phyloP scores from a whole-genome alignment of 2,888 invertebrate species.

The Cerastis rubricosa region DNA sequence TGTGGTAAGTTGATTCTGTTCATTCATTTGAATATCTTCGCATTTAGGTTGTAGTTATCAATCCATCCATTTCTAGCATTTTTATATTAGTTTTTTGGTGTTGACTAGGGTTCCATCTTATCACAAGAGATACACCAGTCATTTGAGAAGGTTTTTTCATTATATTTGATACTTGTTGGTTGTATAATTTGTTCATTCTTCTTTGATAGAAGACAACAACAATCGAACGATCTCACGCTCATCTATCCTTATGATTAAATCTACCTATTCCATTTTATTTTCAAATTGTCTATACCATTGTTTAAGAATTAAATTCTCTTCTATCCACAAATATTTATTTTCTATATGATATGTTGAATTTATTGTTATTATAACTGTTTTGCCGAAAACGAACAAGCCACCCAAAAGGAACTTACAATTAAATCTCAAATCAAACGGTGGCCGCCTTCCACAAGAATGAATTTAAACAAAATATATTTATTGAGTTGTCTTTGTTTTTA shows the following conservation, averaged over 20 bases:
- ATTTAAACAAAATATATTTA: conserved; percentile 65
- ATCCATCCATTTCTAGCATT: conserved; percentile 43
- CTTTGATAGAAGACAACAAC: background rate
- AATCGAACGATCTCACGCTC: conserved; percentile 26
- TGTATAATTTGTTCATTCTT: conserved; percentile 15
- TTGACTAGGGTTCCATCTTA: conserved; percentile 6
- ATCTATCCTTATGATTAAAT: background rate
- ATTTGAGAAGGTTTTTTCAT: background rate
- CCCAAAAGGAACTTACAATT: conserved; percentile 65
- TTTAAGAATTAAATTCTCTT: background rate
- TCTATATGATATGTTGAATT: background rate
- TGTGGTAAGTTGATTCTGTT: conserved; percentile 24
- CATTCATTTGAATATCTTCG: conserved; percentile 52
- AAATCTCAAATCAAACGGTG: conserved; percentile 79
- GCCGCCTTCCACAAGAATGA: conserved; percentile 75
- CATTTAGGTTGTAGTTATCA: conserved; percentile 31
- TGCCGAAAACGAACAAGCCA: conserved; percentile 80
- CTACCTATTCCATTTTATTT: conserved; percentile 4
- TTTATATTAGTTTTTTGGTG: conserved; percentile 19
- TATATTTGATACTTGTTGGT: conserved; percentile 9
- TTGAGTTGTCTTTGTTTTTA: conserved; percentile 67
- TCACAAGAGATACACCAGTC: conserved; percentile 14
- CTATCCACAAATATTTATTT: background rate
- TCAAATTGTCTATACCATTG: background rate
- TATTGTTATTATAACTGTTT: conserved; percentile 31